Base-by-base conservation (phyloP, 2,888 invertebrate species). In the Polydrusus pterygomalis region DNA sequence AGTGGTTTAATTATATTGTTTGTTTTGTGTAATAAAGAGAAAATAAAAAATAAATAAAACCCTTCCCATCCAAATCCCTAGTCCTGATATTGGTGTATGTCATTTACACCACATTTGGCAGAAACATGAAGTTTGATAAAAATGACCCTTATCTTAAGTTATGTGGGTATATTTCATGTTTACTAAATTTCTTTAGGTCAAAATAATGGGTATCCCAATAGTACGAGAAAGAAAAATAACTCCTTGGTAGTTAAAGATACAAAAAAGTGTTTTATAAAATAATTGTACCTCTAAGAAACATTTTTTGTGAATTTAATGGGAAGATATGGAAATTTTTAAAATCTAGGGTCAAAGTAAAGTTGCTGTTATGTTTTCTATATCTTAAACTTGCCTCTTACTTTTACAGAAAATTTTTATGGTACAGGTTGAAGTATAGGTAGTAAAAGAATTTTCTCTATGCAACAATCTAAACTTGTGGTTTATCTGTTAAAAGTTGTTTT, bases 1-100 rank as follows among this genome's bases (percentile, higher is more conserved):
- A 47, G 17, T 7, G n/a, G 51, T 51, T 51, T 51, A 51, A 11
- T 54, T 54, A 30, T 25, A 54, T 54, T 11, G 13, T 30, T 30
- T 51, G 18, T 30, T 54, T 54, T 54, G 54, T 54, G 13, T 10
- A 54, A 54, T 54, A 54, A 54, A 54, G 30, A 54, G 25, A 54
- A 54, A 54, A 54, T 25, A 54, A 54, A n/a, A n/a, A n/a, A 43
- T 43, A 43, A 43, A 43, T 43, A n/a, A 43, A 11, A 43, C n/a
- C 40, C n/a, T 43, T 43, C 13, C 43, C n/a, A 43, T 43, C 13
- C 43, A 43, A n/a, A 43, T 43, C 34, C 34, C 34, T 34, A 34
- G 8, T 34, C 34, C 34, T 34, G 34, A 34, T 34, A 34, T 7
- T 34, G 34, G 34, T 34, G 34, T 34, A 34, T 34, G 34, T 7